A percentile compares a stretch with the other conserved stretches of the same genome.
phyloP scores from a whole-genome alignment of 2,113 vertebrate species.

The Pluvialis apricaria region DNA sequence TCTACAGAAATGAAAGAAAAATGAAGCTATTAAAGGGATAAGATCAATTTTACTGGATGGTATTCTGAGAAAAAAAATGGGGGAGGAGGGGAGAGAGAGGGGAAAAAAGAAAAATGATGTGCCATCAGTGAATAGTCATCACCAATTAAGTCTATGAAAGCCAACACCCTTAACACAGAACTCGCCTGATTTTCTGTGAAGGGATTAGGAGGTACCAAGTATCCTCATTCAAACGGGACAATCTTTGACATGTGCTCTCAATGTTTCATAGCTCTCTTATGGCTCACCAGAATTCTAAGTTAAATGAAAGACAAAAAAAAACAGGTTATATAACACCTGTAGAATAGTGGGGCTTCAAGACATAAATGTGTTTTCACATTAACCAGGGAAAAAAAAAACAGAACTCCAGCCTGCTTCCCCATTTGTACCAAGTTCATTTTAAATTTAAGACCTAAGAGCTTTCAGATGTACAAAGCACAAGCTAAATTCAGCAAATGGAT shows the following conservation, averaged over 20 bases:
- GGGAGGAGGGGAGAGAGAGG: background rate
- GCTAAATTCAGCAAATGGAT: background rate
- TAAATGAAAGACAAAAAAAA: background rate
- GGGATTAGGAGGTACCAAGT: background rate
- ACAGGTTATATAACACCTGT: background rate
- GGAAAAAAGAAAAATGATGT: background rate
- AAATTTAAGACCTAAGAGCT: background rate
- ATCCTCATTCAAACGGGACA: background rate
- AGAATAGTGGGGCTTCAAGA: background rate
- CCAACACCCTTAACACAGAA: background rate
- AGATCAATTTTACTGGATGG: background rate
- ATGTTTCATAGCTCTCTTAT: fast-evolving
- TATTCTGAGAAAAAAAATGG: background rate
- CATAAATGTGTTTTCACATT: background rate
- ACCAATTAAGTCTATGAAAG: background rate
- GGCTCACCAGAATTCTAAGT: background rate
- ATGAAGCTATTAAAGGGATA: slow-evolving; percentile 2
- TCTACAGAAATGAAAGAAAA: background rate
- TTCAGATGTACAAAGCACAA: background rate
- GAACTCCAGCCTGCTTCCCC: background rate
- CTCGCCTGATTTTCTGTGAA: background rate
- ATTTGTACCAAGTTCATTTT: background rate
- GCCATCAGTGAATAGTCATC: background rate
- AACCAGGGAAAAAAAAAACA: background rate
- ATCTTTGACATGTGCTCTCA: fast-evolving